Evolutionary conservation across 2,113 vertebrate genomes (phyloP).

Genomic region (Macaca nemestrina): DNA sequence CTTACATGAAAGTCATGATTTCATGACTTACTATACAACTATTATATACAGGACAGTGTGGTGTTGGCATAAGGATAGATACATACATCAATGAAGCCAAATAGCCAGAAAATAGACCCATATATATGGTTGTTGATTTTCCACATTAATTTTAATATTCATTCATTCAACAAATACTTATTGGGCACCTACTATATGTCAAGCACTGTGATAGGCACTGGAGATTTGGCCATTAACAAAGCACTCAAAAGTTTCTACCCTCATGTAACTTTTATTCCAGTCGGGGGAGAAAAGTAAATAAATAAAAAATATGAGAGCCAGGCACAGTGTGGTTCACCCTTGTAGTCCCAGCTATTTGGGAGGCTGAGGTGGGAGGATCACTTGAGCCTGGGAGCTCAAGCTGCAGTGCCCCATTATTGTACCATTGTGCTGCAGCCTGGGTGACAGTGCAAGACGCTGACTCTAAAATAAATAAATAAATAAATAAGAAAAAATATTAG

Average conservation of each 20-base stretch:
- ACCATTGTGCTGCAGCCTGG: not conserved
- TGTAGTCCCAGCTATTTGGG: not conserved
- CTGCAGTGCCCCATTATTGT: not conserved
- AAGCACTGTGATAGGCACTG: not conserved
- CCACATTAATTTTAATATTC: constrained; percentile 30
- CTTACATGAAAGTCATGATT: not conserved
- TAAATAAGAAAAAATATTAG: not conserved
- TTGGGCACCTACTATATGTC: not conserved
- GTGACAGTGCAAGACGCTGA: not conserved
- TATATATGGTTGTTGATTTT: not conserved
- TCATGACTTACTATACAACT: not conserved
- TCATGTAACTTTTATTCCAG: not conserved
- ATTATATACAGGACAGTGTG: not conserved
- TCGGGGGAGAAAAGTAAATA: not conserved
- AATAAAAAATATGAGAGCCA: not conserved
- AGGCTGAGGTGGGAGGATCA: not conserved
- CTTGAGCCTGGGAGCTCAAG: not conserved
- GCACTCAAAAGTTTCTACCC: not conserved
- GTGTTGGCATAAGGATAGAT: not conserved
- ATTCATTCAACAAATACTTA: constrained; percentile 15
- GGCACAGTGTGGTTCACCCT: not conserved
- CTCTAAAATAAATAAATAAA: not conserved
- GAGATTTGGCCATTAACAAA: not conserved
- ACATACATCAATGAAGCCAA: not conserved
- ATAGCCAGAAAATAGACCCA: not conserved